phyloP scores from a whole-genome alignment of 2,888 invertebrate genomes.

The Seladonia tumulorum region DNA sequence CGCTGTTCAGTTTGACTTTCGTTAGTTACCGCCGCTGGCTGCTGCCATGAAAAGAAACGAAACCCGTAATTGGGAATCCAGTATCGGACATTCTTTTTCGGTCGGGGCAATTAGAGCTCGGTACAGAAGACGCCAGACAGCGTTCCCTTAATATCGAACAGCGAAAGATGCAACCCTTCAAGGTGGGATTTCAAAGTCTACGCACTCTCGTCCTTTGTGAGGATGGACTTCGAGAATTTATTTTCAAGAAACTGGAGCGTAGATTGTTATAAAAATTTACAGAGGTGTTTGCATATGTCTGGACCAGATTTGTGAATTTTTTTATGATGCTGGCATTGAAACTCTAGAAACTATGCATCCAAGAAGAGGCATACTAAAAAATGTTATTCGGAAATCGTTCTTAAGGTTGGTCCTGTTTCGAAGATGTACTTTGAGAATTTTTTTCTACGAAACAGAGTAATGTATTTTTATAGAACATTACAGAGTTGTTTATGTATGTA shows the following conservation, averaged over 20 bases:
- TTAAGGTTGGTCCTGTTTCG: too few relatives aligned
- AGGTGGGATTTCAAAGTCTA: background rate
- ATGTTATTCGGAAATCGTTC: too few relatives aligned
- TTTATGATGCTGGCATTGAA: too few relatives aligned
- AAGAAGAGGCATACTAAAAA: too few relatives aligned
- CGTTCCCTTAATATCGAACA: background rate
- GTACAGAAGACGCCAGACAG: background rate
- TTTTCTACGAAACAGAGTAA: too few relatives aligned
- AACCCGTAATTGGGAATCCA: background rate
- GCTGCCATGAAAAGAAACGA: background rate
- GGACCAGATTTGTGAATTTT: background rate
- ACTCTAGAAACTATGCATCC: too few relatives aligned
- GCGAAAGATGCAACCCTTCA: background rate
- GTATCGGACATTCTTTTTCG: background rate
- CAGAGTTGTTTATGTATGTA: too few relatives aligned
- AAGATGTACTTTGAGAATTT: too few relatives aligned
- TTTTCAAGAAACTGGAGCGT: too few relatives aligned
- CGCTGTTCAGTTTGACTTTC: constrained; percentile 1
- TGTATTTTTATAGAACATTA: too few relatives aligned
- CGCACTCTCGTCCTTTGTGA: background rate
- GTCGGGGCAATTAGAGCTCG: background rate
- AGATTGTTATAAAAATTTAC: background rate
- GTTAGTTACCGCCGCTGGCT: background rate
- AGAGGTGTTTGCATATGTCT: background rate
- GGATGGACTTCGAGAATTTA: background rate